phyloP scores from a whole-genome alignment of 2,113 vertebrate species.

The Panurus biarmicus region DNA sequence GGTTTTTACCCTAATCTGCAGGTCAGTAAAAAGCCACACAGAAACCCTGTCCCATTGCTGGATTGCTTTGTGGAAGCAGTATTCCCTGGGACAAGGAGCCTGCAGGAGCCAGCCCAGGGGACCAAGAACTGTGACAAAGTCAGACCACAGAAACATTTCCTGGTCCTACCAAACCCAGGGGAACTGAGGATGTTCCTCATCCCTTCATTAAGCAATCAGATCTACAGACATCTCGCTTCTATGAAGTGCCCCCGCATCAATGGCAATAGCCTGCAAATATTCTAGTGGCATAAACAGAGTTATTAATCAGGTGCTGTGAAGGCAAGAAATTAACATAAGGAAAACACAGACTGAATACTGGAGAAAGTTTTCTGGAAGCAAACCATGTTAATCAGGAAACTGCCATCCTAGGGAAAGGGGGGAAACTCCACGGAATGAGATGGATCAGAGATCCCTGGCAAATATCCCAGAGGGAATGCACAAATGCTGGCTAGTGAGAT shows the following conservation, averaged over 20 bases:
- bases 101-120: neutral
- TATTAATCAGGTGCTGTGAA: conserved; percentile 39
- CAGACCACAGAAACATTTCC: neutral
- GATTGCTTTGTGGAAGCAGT: neutral
- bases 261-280: conserved; percentile 39
- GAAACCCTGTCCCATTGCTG: neutral
- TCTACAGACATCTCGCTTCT: neutral
- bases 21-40: neutral
- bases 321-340: conserved; percentile 41
- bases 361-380: conserved; percentile 17
- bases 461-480: neutral
- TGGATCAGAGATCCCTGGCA: neutral
- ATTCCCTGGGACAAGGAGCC: neutral
- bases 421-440: neutral
- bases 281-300: conserved; percentile 37
- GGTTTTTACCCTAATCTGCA: neutral
- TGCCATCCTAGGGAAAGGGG: neutral
- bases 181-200: neutral
- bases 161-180: neutral
- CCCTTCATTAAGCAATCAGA: conserved; percentile 31
- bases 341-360: neutral
- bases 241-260: neutral
- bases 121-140: neutral
- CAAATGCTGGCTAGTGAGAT: neutral
- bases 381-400: neutral